Percentiles rank a stretch among this genome's conserved stretches.
These are phyloP conservation scores for Rhimphoctona megacephalus DNA, from an alignment of 2,888 invertebrate species.

Conservation along the genomic window DNA sequence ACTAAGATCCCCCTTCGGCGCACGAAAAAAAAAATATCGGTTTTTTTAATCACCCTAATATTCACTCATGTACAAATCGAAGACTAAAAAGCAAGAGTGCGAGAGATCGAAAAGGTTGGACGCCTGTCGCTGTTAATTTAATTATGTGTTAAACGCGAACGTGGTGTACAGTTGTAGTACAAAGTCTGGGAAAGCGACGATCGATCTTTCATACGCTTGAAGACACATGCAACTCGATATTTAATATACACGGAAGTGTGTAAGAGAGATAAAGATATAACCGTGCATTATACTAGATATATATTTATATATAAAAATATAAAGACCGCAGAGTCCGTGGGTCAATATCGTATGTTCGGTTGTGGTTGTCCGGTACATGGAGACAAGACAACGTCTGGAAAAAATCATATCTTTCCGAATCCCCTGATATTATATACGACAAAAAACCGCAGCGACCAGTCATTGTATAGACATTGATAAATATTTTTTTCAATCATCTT, in stretches of 20 bases:
- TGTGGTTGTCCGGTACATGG: constrained; percentile 58
- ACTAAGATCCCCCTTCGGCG: too few relatives aligned
- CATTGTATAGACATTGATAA: constrained; percentile 4
- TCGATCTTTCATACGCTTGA: constrained; percentile 42
- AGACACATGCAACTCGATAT: constrained; percentile 18
- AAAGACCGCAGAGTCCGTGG: constrained; percentile 41
- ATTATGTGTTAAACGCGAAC: constrained; percentile 40
- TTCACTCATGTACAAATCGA: not conserved
- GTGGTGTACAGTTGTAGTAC: constrained; percentile 12
- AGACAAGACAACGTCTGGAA: constrained; percentile 57
- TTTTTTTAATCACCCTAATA: too few relatives aligned
- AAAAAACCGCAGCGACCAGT: constrained; percentile 20
- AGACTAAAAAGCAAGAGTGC: not conserved
- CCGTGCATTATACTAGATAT: too few relatives aligned
- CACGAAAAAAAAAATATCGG: too few relatives aligned
- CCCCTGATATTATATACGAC: constrained; percentile 33
- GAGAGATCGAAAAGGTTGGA: not conserved
- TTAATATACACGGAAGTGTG: constrained; percentile 50
- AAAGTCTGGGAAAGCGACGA: constrained; percentile 43
- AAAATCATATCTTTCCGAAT: constrained; percentile 58
- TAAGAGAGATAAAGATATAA: not conserved
- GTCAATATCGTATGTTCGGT: constrained; percentile 49
- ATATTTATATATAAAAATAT: not conserved
- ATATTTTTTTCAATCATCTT: constrained; percentile 15
- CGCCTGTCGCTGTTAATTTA: constrained; percentile 49